A percentile compares a stretch with the other conserved stretches of the same genome.
Evolutionary conservation across 2,888 invertebrate species (phyloP).

Genomic region (Melinaea menophilus): DNA sequence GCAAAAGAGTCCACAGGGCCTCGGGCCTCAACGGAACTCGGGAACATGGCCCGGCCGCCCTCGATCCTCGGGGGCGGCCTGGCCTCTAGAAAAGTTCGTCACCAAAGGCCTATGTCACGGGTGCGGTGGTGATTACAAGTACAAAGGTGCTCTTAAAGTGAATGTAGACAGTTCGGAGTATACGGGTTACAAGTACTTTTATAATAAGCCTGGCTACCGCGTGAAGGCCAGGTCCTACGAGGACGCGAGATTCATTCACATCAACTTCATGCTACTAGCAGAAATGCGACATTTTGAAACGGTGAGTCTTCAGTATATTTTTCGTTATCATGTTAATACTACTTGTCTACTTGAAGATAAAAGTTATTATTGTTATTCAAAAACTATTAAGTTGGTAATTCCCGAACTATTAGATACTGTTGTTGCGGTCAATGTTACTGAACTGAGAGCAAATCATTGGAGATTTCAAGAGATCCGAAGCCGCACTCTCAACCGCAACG

Average conservation of each 20-base stretch:
- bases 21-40: constrained; percentile 44
- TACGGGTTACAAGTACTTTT: constrained; percentile 71
- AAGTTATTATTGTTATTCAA: too few relatives aligned
- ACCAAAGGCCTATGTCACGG: constrained; percentile 68
- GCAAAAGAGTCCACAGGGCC: constrained; percentile 56
- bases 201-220: constrained; percentile 61
- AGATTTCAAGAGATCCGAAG: not conserved
- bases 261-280: constrained; percentile 80
- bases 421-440: too few relatives aligned
- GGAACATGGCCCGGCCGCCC: constrained; percentile 76
- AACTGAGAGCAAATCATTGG: not conserved
- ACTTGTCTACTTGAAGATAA: too few relatives aligned
- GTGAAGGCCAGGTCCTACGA: constrained; percentile 70
- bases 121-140: constrained; percentile 70
- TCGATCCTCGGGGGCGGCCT: constrained; percentile 55
- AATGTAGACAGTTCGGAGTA: constrained; percentile 69
- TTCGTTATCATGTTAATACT: too few relatives aligned
- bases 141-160: constrained; percentile 65
- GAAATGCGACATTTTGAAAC: constrained; percentile 81
- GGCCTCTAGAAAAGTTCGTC: constrained; percentile 49
- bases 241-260: constrained; percentile 81
- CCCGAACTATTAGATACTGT: too few relatives aligned
- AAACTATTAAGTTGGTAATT: too few relatives aligned
- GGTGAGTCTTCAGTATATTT: constrained; percentile 64
- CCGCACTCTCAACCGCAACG: not conserved